Evolutionary conservation across 2,797 vertebrate genomes (phyloP), one percentile per base, ranked within the genome.

Genomic region (Phrynocephalus forsythii): DNA sequence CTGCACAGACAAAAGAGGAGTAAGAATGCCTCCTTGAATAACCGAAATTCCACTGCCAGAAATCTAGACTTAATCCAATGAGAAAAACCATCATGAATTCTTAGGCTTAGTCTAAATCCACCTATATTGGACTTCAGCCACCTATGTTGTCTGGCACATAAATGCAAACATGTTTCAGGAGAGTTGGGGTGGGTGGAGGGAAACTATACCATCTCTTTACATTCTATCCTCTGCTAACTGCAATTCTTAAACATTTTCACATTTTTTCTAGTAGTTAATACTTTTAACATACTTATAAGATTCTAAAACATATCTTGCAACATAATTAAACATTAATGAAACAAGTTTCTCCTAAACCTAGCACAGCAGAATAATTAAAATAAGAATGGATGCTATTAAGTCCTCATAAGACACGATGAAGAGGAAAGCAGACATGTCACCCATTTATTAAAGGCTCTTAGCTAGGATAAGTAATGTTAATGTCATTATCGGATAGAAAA

Each of bases 271-370:
- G 3, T 30, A 76, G 2, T 38, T 84, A 15, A 52, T 5, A 28
- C 5, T 77, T 63, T 66, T 33, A 38, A 63, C 7, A 22, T 33
- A 30, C 68, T 73, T 18, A 1, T 73, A 63, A 86, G 80, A 28
- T 20, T 84, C 87, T 22, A 79, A 86, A 86, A 90, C n/a, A n/a
- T n/a, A 83, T 20, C 20, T 52, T 82, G 8, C 20, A 67, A 44
- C 2, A 5, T 30, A 33, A 67, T 63, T 84, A 79, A 78, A 56
- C 69, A 48, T 24, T 83, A 68, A 33, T 68, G 80, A 77, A 56
- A 22, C 60, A 7, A 56, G 76, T 76, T 82, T 56, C 26, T 68
- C 82, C 79, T 82, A 71, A 77, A 79, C 1, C 63, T 66, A 85
- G 71, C 22, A 8, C 22, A 86, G 16, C 26, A 30, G 60, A 92